Base-by-base conservation (phyloP, 2,113 vertebrate species). In the Rhinogobius similis region DNA sequence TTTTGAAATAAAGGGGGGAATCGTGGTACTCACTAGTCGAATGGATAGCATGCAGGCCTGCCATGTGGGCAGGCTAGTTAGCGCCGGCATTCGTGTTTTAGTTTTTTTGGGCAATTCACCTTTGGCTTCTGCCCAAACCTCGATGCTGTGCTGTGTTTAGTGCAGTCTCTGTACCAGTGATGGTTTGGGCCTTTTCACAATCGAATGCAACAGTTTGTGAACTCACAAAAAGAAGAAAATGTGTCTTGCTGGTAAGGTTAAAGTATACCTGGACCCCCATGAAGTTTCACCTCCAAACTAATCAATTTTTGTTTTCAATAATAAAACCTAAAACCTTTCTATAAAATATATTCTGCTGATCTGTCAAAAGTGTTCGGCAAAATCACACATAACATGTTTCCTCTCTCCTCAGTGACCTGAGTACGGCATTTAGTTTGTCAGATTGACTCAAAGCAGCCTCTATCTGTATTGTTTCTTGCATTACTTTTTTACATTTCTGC, bases 391-490 rank as follows among this genome's bases (percentile, higher is more conserved):
- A 3, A 18, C 16, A 20, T n/a, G 26, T 58, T 18, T 56, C 55
- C 55, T 9, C 12, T 61, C 58, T 18, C 16, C 18, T 36, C 58
- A 36, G 44, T 14, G 38, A 67, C 46, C 38, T 61, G 32, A 48
- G 4, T 56, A 36, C 50, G 18, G 11, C 11, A 13, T 55, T 10
- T 21, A 43, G 36, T 43, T 5, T 43, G 18, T 39, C 18, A 62
- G 12, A 23, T 63, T 63, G 39, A 63, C 20, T 63, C n/a, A 63
- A 43, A 63, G 73, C 24, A 67, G 41, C 26, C 43, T 26, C 43
- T 14, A 43, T 4, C 43, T 68, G 59, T 59, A 20, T 46, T 64
- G 21, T 58, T 38, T 73, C 59, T 59, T 61, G 29, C 12, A 23
- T 67, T 21, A 36, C 67, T 50, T 46, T 21, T 18, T 8, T 6